phyloP scores from a whole-genome alignment of 2,888 invertebrate genomes.

The Habroteleia sp. region DNA sequence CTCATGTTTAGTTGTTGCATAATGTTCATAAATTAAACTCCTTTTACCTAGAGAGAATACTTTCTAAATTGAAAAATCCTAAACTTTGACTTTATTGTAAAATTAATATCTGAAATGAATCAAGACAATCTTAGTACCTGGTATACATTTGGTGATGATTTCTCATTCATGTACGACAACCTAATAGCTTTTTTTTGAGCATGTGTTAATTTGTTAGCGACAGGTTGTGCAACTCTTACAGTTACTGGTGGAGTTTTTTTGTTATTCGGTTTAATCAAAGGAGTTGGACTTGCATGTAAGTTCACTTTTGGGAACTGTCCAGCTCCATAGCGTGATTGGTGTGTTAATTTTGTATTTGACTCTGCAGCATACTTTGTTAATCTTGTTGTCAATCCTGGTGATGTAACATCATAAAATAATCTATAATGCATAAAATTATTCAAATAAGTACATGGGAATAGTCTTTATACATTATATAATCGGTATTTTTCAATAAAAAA shows the following conservation, averaged over 20 bases:
- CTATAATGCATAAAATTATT: slow-evolving; percentile 58
- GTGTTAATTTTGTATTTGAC: slow-evolving; percentile 73
- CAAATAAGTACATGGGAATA: too few species aligned
- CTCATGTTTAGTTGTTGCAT: too few species aligned
- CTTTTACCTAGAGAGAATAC: too few species aligned
- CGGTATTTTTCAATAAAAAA: too few species aligned
- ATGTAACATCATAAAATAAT: slow-evolving; percentile 74
- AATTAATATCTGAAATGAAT: too few species aligned
- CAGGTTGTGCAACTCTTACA: slow-evolving; percentile 76
- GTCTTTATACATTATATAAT: too few species aligned
- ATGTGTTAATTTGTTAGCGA: slow-evolving; percentile 68
- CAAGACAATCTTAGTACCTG: too few species aligned
- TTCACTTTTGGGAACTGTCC: slow-evolving; percentile 79
- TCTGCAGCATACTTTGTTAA: slow-evolving; percentile 77
- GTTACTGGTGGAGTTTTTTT: slow-evolving; percentile 73
- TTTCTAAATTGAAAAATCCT: too few species aligned
- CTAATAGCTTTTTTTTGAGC: slow-evolving; percentile 69
- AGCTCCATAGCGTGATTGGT: slow-evolving; percentile 75
- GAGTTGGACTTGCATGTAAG: slow-evolving; percentile 73
- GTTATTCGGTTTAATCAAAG: slow-evolving; percentile 72
- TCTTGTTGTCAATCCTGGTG: slow-evolving; percentile 76
- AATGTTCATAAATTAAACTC: too few species aligned
- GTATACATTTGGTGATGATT: slow-evolving; percentile 63
- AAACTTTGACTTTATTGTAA: too few species aligned
- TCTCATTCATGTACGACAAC: slow-evolving; percentile 40